Evolutionary conservation across 1,140 invertebrate genomes (phyloP), one percentile per base, ranked within the genome.

Genomic region (Cardiocondyla obscurior): DNA sequence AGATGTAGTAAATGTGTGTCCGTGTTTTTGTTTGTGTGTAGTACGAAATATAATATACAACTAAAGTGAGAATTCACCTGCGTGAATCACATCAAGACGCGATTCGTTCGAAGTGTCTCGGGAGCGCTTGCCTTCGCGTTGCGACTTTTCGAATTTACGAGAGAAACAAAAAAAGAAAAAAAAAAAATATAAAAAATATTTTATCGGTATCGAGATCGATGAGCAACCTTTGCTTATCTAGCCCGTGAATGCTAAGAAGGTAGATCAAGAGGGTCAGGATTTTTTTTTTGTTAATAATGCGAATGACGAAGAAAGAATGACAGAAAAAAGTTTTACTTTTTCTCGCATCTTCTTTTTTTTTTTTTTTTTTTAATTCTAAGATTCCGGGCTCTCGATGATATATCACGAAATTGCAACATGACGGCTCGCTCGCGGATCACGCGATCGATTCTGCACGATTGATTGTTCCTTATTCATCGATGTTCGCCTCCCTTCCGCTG

Each of bases 31-130:
- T 77, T 22, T 65, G 3, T 5, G 30, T 82, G 19, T 83, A n/a
- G 12, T 44, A 74, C 53, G 58, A 51, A 55, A 62, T 16, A 33
- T 44, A n/a, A 25, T 73, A 36, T 64, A 67, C 39, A 67, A 30
- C n/a, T 79, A 79, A 79, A 25, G n/a, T 79, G 74, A 79, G 25
- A 19, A 39, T 69, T 25, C 33, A 5, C 19, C 51, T 16, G 33
- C 62, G 62, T 62, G 62, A 25, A 70, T 44, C 44, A 36, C 57
- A 65, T 73, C 77, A 8, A 46, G 67, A 28, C 62, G 53, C 51
- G 36, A 86, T 81, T 81, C 76, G 62, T 88, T 82, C 81, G 77
- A 81, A 81, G 44, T 83, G 39, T 72, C n/a, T 46, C 53, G 44
- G 46, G 22, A n/a, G n/a, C n/a, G 55, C 65, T 53, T n/a, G 42